A percentile compares a stretch with the other conserved stretches of the same genome.
phyloP scores from a whole-genome alignment of 2,113 vertebrate genomes.

The Gopherus flavomarginatus region DNA sequence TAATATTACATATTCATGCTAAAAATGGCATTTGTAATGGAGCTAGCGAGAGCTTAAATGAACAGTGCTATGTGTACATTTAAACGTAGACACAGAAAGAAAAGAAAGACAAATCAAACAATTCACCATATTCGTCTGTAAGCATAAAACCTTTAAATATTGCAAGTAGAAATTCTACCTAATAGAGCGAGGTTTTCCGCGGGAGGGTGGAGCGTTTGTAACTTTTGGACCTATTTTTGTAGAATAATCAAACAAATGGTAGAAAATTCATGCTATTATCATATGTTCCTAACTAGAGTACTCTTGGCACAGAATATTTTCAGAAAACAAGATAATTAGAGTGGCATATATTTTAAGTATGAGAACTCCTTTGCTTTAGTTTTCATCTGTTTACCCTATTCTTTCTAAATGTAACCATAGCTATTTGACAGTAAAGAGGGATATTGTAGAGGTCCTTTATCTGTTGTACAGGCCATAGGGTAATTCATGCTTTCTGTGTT shows the following conservation, averaged over 20 bases:
- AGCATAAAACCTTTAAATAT: neutral
- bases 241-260: neutral
- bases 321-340: neutral
- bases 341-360: neutral
- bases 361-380: neutral
- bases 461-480: neutral
- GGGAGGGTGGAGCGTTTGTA: neutral
- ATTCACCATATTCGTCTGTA: neutral
- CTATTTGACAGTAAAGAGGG: neutral
- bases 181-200: neutral
- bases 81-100: neutral
- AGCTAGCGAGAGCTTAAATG: neutral
- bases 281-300: neutral
- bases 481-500: neutral
- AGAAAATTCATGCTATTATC: neutral
- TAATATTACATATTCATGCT: neutral
- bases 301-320: neutral
- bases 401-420: neutral
- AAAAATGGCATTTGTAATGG: neutral
- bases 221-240: fast-evolving
- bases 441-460: neutral
- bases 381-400: neutral
- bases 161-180: neutral
- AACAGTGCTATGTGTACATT: neutral
- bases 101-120: neutral